These are phyloP conservation scores for Agrochola lychnidis DNA, from an alignment of 2,888 invertebrate genomes.

Conservation along the genomic window DNA sequence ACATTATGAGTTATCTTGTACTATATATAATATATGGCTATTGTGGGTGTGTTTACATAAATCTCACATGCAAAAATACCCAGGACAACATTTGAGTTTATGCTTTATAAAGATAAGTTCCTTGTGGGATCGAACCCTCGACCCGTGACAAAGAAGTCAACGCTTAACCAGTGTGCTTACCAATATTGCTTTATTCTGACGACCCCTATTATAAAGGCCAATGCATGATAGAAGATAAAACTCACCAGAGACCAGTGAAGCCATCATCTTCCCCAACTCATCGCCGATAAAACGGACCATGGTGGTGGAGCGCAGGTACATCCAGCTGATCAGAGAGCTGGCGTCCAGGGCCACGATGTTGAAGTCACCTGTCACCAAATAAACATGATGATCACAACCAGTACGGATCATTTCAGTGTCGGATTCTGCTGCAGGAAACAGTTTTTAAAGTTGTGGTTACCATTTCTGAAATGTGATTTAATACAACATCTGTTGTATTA, in stretches of 20 bases:
- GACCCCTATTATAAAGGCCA: neutral
- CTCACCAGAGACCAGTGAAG: constrained; percentile 75
- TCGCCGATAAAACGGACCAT: constrained; percentile 85
- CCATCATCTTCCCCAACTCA: constrained; percentile 79
- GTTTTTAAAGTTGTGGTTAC: neutral
- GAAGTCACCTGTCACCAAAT: constrained; percentile 70
- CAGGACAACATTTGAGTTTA: neutral
- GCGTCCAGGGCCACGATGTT: constrained; percentile 85
- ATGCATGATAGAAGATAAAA: neutral
- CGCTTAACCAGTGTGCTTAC: neutral
- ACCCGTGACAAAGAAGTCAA: neutral
- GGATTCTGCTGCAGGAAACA: neutral
- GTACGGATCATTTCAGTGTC: neutral
- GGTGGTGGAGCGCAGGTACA: constrained; percentile 84
- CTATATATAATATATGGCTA: neutral
- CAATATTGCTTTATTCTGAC: neutral
- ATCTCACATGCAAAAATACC: neutral
- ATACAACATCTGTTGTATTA: neutral
- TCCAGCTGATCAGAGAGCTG: constrained; percentile 81
- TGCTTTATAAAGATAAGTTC: neutral
- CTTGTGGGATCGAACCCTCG: neutral
- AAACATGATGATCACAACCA: neutral
- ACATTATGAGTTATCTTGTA: neutral
- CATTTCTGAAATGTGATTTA: neutral
- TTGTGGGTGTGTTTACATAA: neutral